Evolutionary conservation across 2,797 vertebrate species (phyloP), one percentile per base, ranked within the genome.

Genomic region (Cirrhinus molitorella): DNA sequence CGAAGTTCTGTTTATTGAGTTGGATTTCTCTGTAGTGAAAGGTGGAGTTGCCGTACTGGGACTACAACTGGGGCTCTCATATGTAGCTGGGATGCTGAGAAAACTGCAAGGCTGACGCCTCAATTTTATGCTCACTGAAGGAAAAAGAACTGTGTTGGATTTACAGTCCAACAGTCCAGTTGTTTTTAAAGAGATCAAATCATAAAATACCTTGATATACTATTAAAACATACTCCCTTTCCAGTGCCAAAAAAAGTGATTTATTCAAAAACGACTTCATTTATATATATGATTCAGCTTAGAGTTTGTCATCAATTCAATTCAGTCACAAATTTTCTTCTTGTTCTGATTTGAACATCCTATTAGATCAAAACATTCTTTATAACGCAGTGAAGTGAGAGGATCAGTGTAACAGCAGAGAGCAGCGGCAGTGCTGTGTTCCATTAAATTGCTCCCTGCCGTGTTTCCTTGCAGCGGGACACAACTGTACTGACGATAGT

Each of bases 11-110:
- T 81, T 74, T 72, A 82, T 83, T 80, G 75, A 80, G 89, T 80
- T 88, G 71, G 87, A 90, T 89, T 83, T 87, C 84, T 86, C 85
- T 83, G 76, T 70, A 85, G 85, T 85, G 51, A 43, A 59, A 79
- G 68, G 59, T 51, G 72, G 59, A 9, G 80, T 55, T 61, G 61
- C 34, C n/a, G 72, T 81, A 61, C 49, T 70, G 61, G 80, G 71
- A 86, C 70, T 45, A 68, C 25, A 68, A 59, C 63, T n/a, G 49
- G 80, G 40, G 21, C 16, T 82, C 55, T 43, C 80, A 55, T 80
- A 72, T 72, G 57, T 67, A 34, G 37, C 37, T 59, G 31, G 16
- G 61, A 82, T 40, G 51, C 61, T 72, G 80, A 55, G 72, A 79
- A 79, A 66, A 81, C 79, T 81, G 57, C 14, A 63, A 63, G 55